Conservation (phyloP, 2,113 vertebrate species). For the Geococcyx californianus region DNA sequence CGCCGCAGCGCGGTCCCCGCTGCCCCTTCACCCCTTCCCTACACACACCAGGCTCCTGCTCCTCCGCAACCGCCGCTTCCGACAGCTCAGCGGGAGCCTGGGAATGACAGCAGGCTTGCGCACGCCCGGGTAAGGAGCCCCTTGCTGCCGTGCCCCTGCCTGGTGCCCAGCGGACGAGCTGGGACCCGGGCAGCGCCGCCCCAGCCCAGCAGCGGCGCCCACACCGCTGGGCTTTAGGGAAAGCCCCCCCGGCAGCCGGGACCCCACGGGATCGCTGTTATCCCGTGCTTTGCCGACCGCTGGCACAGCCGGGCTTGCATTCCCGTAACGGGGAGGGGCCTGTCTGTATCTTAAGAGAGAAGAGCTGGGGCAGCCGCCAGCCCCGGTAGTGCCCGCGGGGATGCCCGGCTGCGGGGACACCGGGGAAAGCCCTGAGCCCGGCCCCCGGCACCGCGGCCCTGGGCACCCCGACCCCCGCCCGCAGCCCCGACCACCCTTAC, state of each 20-base stretch:
- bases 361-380: no score
- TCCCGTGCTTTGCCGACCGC: no score
- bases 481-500: background rate
- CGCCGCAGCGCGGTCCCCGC: rapidly evolving
- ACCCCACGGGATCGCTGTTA: no score
- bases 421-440: background rate
- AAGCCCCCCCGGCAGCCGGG: background rate
- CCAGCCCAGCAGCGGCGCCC: background rate
- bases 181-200: rapidly evolving
- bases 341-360: background rate
- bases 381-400: no score
- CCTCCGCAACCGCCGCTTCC: rapidly evolving
- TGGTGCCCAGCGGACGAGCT: rapidly evolving
- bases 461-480: background rate
- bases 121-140: background rate
- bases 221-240: no score
- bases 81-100: no score
- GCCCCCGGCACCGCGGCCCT: background rate
- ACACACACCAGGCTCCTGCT: background rate
- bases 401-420: no score
- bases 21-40: no score
- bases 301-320: no score
- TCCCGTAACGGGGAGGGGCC: background rate
- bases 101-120: background rate
- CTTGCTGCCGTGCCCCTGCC: background rate